These are phyloP conservation scores for Leptinotarsa tumamoca DNA, from an alignment of 2,888 invertebrate genomes.

Conservation along the genomic window DNA sequence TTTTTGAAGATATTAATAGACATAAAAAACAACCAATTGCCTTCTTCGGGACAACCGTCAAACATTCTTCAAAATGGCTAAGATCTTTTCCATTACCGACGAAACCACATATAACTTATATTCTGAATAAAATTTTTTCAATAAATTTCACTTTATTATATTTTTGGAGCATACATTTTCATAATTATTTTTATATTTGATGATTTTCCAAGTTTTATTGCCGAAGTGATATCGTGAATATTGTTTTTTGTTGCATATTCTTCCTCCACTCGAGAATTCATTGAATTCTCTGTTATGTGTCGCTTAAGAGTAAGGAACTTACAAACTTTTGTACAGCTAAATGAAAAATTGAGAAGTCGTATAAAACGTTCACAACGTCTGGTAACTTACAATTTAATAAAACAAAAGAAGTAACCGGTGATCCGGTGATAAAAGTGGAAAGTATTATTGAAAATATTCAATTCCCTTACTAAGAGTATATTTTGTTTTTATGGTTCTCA, in stretches of 20 bases:
- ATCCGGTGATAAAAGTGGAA: conserved; percentile 30
- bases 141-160: too few species aligned
- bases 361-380: conserved; percentile 28
- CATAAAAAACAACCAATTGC: too few species aligned
- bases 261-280: conserved; percentile 27
- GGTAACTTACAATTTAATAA: conserved; percentile 39
- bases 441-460: conserved; percentile 36
- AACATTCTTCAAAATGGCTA: too few species aligned
- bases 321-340: conserved; percentile 28
- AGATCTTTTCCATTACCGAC: too few species aligned
- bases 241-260: background rate
- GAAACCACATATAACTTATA: too few species aligned
- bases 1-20: too few species aligned
- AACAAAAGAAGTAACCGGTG: conserved; percentile 38
- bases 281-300: conserved; percentile 31
- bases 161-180: too few species aligned
- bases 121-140: too few species aligned
- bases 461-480: conserved; percentile 13
- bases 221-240: background rate
- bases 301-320: conserved; percentile 13
- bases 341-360: conserved; percentile 28
- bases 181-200: too few species aligned
- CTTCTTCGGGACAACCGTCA: too few species aligned
- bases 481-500: conserved; percentile 1
- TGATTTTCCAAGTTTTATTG: background rate